Conservation (phyloP, 2,888 invertebrate species). For the Branchipolynoe longqiensis region DNA sequence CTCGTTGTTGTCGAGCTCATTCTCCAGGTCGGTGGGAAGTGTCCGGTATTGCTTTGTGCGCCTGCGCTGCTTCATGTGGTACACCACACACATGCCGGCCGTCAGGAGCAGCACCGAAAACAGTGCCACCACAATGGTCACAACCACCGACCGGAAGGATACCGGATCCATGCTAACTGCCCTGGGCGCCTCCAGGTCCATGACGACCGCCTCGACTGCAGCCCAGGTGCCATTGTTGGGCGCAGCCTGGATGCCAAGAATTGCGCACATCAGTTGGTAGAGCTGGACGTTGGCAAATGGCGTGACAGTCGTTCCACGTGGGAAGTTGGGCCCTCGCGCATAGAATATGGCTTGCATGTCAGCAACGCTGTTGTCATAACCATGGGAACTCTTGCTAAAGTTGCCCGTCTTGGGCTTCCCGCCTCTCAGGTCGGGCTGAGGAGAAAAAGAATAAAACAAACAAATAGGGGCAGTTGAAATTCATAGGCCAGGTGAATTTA, state of each 20-base stretch:
- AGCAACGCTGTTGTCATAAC: neutral
- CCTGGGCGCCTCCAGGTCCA: neutral
- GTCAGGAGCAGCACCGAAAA: neutral
- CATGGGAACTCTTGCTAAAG: neutral
- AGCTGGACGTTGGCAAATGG: neutral
- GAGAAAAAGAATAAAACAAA: too few species aligned
- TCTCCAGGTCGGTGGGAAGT: conserved; percentile 8
- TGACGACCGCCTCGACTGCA: neutral
- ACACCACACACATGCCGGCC: neutral
- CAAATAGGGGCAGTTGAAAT: too few species aligned
- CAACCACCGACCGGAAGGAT: conserved; percentile 8
- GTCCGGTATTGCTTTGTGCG: conserved; percentile 28
- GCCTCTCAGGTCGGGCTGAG: too few species aligned
- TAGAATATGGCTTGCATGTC: conserved; percentile 17
- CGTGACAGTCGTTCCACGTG: neutral
- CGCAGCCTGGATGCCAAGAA: neutral
- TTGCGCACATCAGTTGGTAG: conserved; percentile 38
- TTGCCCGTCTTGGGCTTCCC: too few species aligned
- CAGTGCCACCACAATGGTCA: conserved; percentile 21
- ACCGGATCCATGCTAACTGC: too few species aligned
- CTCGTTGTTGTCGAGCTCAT: conserved; percentile 6
- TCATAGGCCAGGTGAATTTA: too few species aligned
- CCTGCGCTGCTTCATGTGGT: conserved; percentile 10
- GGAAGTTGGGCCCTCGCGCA: conserved; percentile 21
- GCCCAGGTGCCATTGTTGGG: conserved; percentile 17